Base-by-base conservation (phyloP, 64 coral and sea anemone genomes). In the Pachyseris speciosa region DNA sequence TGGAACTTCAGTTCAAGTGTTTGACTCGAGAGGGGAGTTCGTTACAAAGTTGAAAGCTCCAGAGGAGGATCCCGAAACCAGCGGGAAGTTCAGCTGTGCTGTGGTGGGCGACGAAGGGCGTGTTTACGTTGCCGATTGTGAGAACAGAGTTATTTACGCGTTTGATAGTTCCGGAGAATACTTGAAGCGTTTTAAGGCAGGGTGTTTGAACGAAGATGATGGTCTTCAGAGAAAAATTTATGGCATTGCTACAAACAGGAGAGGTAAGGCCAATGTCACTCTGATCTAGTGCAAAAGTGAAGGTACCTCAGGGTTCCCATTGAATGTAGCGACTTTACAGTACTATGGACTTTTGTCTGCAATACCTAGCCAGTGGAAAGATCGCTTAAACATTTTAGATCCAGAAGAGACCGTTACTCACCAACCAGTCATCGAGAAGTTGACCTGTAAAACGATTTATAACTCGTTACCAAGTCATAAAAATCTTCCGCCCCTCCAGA, bases 91-190 rank as follows among this genome's bases (percentile, higher is more conserved):
- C 48, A 83, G 64, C 25, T 67, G 84, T 9, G 64, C 89, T 22
- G 92, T 74, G 7, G 29, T 68, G 11, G 30, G 52, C 4, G 33
- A 53, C 10, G 13, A 71, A 9, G 91, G 64, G 1, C 39, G 69
- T 57, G 78, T 89, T 33, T 94, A 83, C 48, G 51, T 89, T 26
- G 67, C 85, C 20, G 92, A 94, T 65, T 89, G 78, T 28, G 74
- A 94, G 1, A 89, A 81, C 40, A 49, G 85, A 24, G 36, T 83
- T 20, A 83, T 94, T 42, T 86, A 94, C 53, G 75, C 72, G 9
- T 94, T 94, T 36, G 44, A 72, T 64, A 66, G 42, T 36, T 15
- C 37, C 5, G 92, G 77, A 12, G 53, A 75, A n/a, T 88, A 83
- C 41, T 59, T 72, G 67, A 80, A 78, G 26, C 64, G 81, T 75